These are phyloP conservation scores for Rhyacophila brunnea DNA, from an alignment of 1,140 invertebrate genomes.

Conservation along the genomic window DNA sequence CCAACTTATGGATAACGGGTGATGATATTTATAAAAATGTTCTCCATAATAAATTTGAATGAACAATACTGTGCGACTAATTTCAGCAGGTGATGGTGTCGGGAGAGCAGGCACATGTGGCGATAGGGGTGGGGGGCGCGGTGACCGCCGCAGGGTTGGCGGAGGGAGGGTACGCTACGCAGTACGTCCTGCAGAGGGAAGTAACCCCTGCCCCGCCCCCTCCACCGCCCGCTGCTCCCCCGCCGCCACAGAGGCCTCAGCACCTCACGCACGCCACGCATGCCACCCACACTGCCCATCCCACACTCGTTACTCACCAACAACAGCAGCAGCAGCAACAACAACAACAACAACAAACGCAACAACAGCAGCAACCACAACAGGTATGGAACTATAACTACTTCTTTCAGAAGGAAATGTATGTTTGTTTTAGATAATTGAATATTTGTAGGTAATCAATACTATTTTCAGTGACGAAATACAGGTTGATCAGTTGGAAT, in stretches of 20 bases:
- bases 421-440: too few species aligned
- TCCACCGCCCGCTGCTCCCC: slow-evolving; percentile 42
- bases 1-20: too few species aligned
- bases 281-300: slow-evolving; percentile 18
- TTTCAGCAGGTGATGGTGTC: slow-evolving; percentile 19
- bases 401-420: too few species aligned
- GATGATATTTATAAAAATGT: too few species aligned
- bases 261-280: slow-evolving; percentile 41
- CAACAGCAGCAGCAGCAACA: slow-evolving; percentile 37
- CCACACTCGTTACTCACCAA: slow-evolving; percentile 38
- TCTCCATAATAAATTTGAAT: too few species aligned
- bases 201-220: slow-evolving; percentile 41
- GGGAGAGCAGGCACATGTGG: slow-evolving; percentile 26
- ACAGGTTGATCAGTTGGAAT: too few species aligned
- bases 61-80: too few species aligned
- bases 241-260: slow-evolving; percentile 11
- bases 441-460: too few species aligned
- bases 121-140: slow-evolving; percentile 20
- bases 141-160: slow-evolving; percentile 6
- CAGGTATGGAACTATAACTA: too few species aligned
- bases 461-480: too few species aligned
- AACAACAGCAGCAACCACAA: slow-evolving; percentile 28
- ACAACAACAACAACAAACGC: slow-evolving; percentile 25
- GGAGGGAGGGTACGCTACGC: neutral
- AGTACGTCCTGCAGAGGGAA: slow-evolving; percentile 32